Evolutionary conservation across 1,140 invertebrate genomes (phyloP).

Genomic region (Penaeus japonicus): DNA sequence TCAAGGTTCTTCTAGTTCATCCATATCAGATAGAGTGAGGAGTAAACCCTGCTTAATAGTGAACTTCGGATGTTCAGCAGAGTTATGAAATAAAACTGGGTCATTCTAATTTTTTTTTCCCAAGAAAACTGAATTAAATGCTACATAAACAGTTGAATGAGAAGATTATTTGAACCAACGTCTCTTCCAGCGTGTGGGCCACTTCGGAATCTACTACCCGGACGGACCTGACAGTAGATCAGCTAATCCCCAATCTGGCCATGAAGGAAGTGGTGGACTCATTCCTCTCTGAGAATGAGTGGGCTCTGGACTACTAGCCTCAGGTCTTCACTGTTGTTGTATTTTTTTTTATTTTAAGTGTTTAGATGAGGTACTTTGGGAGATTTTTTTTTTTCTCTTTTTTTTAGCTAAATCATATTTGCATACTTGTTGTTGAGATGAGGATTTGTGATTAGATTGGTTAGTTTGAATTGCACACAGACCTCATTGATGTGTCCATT

Average conservation of each 20-base stretch:
- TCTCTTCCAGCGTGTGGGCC: constrained; percentile 85
- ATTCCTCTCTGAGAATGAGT: constrained; percentile 95
- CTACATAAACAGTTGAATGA: neutral
- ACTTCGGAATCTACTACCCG: constrained; percentile 98
- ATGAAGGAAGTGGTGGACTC: constrained; percentile 99
- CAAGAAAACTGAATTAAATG: no score
- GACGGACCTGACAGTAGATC: constrained; percentile 89
- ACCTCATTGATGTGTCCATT: neutral
- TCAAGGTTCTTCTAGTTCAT: no score
- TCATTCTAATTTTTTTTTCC: no score
- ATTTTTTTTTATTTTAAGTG: neutral
- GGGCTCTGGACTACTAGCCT: constrained; percentile 87
- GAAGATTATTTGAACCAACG: neutral
- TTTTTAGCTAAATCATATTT: neutral
- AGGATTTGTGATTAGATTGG: neutral
- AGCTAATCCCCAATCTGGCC: constrained; percentile 96
- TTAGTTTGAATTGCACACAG: neutral
- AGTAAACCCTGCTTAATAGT: no score
- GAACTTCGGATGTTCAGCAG: no score
- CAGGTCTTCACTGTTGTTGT: neutral
- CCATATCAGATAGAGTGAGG: no score
- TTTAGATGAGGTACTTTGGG: neutral
- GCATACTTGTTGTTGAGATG: neutral
- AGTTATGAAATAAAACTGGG: no score
- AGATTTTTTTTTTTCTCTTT: no score